Conservation (phyloP, 1,140 invertebrate species). For the Caenorhabditis brenneri region DNA sequence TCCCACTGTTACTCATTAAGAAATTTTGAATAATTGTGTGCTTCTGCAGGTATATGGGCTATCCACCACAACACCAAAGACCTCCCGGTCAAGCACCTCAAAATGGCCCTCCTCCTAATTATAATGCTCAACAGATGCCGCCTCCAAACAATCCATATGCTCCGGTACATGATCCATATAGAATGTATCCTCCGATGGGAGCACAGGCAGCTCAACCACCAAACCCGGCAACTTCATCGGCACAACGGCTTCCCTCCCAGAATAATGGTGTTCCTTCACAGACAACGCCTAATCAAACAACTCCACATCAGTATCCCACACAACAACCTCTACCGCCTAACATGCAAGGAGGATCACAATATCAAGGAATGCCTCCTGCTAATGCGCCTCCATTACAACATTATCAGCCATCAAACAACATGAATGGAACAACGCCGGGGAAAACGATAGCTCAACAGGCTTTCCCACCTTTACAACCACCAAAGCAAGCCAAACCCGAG, state of each 20-base stretch:
- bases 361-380: neutral
- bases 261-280: neutral
- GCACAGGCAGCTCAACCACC: neutral
- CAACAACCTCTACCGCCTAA: neutral
- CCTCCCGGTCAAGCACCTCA: neutral
- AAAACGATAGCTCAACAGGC: too few relatives aligned
- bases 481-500: neutral
- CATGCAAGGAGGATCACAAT: neutral
- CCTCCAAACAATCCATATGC: neutral
- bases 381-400: constrained; percentile 4
- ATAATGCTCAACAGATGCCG: constrained; percentile 4
- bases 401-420: neutral
- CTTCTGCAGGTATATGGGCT: constrained; percentile 17
- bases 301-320: neutral
- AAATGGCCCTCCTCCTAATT: neutral
- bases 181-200: neutral
- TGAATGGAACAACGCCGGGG: neutral
- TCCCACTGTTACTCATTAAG: neutral
- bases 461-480: neutral
- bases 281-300: neutral
- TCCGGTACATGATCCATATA: neutral
- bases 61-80: neutral
- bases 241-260: neutral
- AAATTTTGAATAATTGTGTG: neutral
- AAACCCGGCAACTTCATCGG: neutral